Conservation (phyloP, 2,888 invertebrate genomes). For the Osmoderma eremita region DNA sequence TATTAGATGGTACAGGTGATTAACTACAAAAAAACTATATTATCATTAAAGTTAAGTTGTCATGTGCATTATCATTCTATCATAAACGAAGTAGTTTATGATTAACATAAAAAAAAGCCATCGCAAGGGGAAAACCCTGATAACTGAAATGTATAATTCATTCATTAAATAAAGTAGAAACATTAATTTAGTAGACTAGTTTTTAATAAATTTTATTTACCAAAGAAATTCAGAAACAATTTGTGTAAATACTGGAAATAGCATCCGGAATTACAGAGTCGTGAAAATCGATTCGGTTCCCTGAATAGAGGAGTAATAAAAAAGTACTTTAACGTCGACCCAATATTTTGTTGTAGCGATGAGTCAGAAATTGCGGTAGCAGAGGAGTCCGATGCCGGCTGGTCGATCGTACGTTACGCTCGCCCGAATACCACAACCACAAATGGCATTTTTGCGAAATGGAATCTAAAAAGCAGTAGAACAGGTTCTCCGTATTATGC, state of each 20-base stretch:
- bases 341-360: slow-evolving; percentile 36
- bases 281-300: not conserved
- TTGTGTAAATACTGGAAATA: slow-evolving; percentile 7
- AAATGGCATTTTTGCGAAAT: slow-evolving; percentile 51
- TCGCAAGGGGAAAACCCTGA: too few species aligned
- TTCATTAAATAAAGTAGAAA: too few species aligned
- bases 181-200: not conserved
- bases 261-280: slow-evolving; percentile 1
- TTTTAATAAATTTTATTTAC: not conserved
- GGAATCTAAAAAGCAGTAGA: slow-evolving; percentile 49
- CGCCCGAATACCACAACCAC: slow-evolving; percentile 46
- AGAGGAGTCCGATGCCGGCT: slow-evolving; percentile 19
- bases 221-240: not conserved
- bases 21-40: too few species aligned
- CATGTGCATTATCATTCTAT: too few species aligned
- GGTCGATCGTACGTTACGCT: slow-evolving; percentile 44
- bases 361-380: slow-evolving; percentile 41
- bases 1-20: too few species aligned
- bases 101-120: too few species aligned
- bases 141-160: too few species aligned
- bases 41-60: too few species aligned
- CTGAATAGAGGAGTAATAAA: slow-evolving; percentile 9
- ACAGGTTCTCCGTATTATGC: slow-evolving; percentile 51
- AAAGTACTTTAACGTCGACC: slow-evolving; percentile 18
- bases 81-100: too few species aligned